phyloP scores from a whole-genome alignment of 2,888 invertebrate genomes.

The Mesopsocus fuscifrons region DNA sequence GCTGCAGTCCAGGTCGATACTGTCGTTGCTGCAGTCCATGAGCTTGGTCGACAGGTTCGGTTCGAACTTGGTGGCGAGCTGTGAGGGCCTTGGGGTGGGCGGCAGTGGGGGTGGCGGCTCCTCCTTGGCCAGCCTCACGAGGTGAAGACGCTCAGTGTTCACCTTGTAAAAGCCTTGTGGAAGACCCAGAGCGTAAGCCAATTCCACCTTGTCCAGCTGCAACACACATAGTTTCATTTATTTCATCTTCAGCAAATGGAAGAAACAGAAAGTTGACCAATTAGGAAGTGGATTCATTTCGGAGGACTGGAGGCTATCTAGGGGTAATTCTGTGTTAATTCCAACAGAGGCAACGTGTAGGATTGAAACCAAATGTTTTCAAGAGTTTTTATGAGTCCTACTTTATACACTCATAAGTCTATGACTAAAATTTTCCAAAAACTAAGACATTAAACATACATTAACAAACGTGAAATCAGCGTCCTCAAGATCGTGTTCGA shows the following conservation, averaged over 20 bases:
- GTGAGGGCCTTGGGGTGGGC: not conserved
- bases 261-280: no score
- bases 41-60: slow-evolving; percentile 5
- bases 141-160: not conserved
- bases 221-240: not conserved
- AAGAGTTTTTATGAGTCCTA: no score
- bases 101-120: not conserved
- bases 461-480: not conserved
- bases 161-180: not conserved
- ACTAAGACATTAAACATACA: no score
- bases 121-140: not conserved
- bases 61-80: slow-evolving; percentile 2
- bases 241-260: not conserved
- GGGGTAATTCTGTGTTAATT: no score
- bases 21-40: slow-evolving; percentile 1
- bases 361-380: no score
- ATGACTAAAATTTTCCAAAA: no score
- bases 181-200: slow-evolving; percentile 1
- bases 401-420: no score
- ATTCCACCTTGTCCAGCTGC: slow-evolving; percentile 1
- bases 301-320: no score
- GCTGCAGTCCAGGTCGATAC: slow-evolving; percentile 5
- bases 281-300: no score
- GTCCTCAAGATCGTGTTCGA: not conserved
- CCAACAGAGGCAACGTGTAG: no score